phyloP scores from a whole-genome alignment of 2,797 vertebrate species.

The Dromococcyx pavoninus region DNA sequence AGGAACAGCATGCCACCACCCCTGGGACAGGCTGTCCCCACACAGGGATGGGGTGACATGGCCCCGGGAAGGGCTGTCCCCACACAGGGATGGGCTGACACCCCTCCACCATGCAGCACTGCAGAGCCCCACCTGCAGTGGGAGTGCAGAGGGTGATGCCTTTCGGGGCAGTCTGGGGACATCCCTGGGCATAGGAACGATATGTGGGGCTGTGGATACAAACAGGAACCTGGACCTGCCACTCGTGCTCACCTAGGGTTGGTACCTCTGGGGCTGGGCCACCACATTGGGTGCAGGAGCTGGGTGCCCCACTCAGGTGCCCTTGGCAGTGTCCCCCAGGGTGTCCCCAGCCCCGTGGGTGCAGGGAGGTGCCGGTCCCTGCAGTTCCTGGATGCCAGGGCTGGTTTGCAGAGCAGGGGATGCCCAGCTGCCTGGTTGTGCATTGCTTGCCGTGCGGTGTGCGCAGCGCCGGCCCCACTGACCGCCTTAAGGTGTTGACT shows the following conservation, averaged over 20 bases:
- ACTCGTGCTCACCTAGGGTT: too few species aligned
- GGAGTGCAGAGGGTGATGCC: background rate
- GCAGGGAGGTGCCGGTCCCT: background rate
- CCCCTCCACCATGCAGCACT: fast-evolving
- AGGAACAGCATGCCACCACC: fast-evolving
- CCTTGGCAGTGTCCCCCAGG: background rate
- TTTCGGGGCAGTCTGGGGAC: background rate
- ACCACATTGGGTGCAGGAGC: fast-evolving
- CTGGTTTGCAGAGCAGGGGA: background rate
- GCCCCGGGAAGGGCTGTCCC: background rate
- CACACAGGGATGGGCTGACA: background rate
- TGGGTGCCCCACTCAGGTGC: fast-evolving
- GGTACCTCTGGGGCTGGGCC: too few species aligned
- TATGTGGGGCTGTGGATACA: fast-evolving
- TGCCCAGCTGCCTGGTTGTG: background rate
- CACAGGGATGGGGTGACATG: background rate
- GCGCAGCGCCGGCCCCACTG: background rate
- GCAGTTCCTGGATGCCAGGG: fast-evolving
- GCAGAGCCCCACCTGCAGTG: background rate
- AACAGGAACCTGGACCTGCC: fast-evolving
- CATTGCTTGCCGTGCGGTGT: background rate
- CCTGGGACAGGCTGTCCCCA: background rate
- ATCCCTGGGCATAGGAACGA: fast-evolving
- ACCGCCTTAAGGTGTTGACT: background rate
- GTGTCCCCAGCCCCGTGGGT: fast-evolving